phyloP scores from a whole-genome alignment of 2,113 vertebrate species.

The Dromas ardeola region DNA sequence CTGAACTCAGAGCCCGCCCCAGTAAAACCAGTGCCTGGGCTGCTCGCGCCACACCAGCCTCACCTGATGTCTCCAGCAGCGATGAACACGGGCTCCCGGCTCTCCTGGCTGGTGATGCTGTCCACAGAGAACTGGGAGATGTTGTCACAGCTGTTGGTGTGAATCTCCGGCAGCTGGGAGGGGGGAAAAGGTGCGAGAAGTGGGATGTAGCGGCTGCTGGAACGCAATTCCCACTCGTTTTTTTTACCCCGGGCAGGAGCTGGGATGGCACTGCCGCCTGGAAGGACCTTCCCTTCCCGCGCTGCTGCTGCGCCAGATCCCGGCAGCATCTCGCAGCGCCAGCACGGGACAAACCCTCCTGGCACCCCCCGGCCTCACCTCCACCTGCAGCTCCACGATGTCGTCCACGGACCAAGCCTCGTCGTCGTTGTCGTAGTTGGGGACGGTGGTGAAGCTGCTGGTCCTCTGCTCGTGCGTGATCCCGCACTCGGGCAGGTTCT shows the following conservation, averaged over 20 bases:
- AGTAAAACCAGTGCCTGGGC: background rate
- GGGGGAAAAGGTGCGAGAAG: background rate
- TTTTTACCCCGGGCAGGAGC: background rate
- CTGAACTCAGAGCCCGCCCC: background rate
- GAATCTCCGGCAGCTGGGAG: constrained; percentile 87
- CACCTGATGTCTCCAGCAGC: constrained; percentile 95
- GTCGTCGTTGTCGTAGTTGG: constrained; percentile 95
- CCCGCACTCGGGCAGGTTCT: constrained; percentile 92
- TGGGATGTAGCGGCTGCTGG: fast-evolving
- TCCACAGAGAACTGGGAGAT: constrained; percentile 98
- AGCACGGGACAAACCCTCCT: background rate
- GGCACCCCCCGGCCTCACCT: constrained; percentile 75
- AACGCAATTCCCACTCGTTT: fast-evolving
- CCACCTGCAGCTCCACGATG: constrained; percentile 94
- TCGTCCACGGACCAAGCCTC: constrained; percentile 96
- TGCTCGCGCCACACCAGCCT: background rate
- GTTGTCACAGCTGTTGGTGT: constrained; percentile 96
- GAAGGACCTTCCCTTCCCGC: background rate
- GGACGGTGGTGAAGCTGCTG: constrained; percentile 88
- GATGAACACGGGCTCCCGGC: constrained; percentile 93
- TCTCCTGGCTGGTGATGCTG: constrained; percentile 97
- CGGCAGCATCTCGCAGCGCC: background rate
- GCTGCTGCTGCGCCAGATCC: fast-evolving
- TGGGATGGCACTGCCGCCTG: background rate
- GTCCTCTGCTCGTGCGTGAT: constrained; percentile 86